Evolutionary conservation across 2,888 invertebrate species (phyloP), one percentile per base, ranked within the genome.

Genomic region (Eledone cirrhosa): DNA sequence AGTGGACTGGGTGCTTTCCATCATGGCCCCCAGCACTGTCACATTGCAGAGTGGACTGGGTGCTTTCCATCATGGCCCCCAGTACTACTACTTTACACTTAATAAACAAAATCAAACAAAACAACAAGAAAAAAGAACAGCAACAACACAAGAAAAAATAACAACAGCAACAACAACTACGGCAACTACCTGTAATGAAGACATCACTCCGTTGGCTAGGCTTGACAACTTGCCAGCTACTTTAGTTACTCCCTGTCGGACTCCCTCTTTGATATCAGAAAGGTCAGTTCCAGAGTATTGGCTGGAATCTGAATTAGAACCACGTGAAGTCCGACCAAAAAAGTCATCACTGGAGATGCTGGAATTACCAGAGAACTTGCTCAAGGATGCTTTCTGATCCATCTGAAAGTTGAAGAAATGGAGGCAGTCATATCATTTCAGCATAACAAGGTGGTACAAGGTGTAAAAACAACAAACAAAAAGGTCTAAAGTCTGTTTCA

Each of bases 301-400:
- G 27, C 79, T 80, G 65, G 80, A 78, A 31, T 80, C 79, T 19
- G 81, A 79, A 11, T 80, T 63, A 19, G 80, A 77, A 72, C 83
- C 81, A 77, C 85, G 84, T 74, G 80, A 93, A 48, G 83, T 83
- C 13, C 80, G 82, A 47, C 95, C 95, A 92, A 99, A 99, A 91
- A 96, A 96, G 91, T 99, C 99, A 5, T 97, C 95, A 29, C 98
- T 98, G 33, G 98, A 98, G 91, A 99, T 98, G 91, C 96, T 95
- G 83, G 94, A 94, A 86, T 96, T 96, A 81, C 98, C 98, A 91
- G 97, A 96, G 92, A 98, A 99, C 83, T 97, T 93, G 53, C 92
- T 91, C 79, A 94, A 88, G 85, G 93, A 94, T 80, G 90, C 87
- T 80, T 87, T 87, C 0, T 89, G 89, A 81, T 92, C 92, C 84